Evolutionary conservation across 2,888 invertebrate species (phyloP), one percentile per base, ranked within the genome.

Genomic region (Apoda limacodes): DNA sequence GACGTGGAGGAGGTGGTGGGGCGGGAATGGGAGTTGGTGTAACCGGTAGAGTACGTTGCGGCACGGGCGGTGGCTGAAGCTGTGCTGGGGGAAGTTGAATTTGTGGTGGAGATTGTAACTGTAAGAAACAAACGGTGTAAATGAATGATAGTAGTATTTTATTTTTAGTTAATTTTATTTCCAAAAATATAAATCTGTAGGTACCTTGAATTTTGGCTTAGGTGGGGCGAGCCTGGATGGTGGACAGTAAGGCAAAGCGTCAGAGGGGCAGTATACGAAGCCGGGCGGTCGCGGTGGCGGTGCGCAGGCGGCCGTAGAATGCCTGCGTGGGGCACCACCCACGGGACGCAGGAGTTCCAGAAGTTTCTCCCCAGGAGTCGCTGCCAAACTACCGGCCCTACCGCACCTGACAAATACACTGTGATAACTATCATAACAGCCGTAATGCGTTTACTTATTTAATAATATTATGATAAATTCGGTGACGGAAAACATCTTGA

Each of bases 281-380:
- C 72, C 74, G 3, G 66, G 45, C 4, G 65, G 60, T 2, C 67
- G 52, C 35, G 48, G 57, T 2, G 49, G 49, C 4, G 46, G 37
- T 9, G 50, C 50, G 15, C 51, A 51, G 2, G 50, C 49, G 2
- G 75, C 74, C 1, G 76, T 68, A 21, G 74, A 72, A 52, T 78
- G 76, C 5, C 82, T 67, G 28, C 82, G 70, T n/a, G 74, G 78
- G 1, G 74, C 64, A 20, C 70, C 74, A 2, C 48, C 46, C 43
- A 62, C 74, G 23, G 83, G 82, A 39, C 82, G 70, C 41, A 83
- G 71, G 40, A 82, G 64, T 47, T 83, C 82, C 54, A 83, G 69
- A 37, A 83, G 74, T 46, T 81, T 75, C 62, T 82, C 81, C 44
- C 81, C 78, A 38, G 81, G 76, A 35, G 74, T 74, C 39, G 75